These are phyloP conservation scores for Alouatta palliata DNA, from an alignment of 2,113 vertebrate species.

Conservation along the genomic window DNA sequence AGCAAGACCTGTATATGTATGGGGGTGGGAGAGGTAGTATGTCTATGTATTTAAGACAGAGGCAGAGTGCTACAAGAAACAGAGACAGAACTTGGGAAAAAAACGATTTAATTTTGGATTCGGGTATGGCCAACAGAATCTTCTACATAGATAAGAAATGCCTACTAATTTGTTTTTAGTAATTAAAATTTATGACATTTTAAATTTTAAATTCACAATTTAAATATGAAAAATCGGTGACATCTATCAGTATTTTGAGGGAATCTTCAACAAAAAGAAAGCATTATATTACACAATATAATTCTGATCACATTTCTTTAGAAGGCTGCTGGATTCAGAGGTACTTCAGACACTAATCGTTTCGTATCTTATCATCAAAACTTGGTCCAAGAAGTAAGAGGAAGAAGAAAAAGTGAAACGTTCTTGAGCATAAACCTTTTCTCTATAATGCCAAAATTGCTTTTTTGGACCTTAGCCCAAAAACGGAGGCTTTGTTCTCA, in stretches of 20 bases:
- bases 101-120: background rate
- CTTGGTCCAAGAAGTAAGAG: background rate
- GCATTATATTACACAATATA: background rate
- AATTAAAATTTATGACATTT: background rate
- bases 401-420: conserved; percentile 32
- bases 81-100: background rate
- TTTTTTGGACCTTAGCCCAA: background rate
- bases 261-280: background rate
- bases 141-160: conserved; percentile 1
- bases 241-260: background rate
- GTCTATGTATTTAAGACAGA: too few species aligned
- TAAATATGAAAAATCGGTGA: background rate
- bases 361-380: conserved; percentile 20
- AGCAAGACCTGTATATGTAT: background rate
- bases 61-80: background rate
- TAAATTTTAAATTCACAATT: too few species aligned
- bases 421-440: conserved; percentile 35
- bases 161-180: background rate
- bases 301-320: conserved; percentile 2
- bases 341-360: conserved; percentile 41
- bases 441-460: conserved; percentile 7
- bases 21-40: rapidly evolving
- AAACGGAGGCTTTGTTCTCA: background rate
- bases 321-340: conserved; percentile 26
- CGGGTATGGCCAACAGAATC: background rate